A percentile compares a stretch with the other conserved stretches of the same genome.
Evolutionary conservation across 2,888 invertebrate species (phyloP).

Genomic region (Limnephilus auricula): DNA sequence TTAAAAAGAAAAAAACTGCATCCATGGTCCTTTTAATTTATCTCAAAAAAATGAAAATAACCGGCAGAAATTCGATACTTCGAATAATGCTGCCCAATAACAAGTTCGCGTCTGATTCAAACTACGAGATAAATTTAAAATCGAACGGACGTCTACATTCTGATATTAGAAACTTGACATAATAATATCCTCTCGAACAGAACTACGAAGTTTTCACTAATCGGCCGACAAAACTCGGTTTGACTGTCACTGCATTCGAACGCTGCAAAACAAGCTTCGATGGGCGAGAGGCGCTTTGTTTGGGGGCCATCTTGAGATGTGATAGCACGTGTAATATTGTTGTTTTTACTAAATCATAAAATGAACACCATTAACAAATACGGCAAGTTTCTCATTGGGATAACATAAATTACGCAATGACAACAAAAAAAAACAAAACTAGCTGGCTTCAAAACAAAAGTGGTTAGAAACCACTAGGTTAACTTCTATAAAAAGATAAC

Average conservation of each 20-base stretch:
- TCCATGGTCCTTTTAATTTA: no score
- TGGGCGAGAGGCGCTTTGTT: neutral
- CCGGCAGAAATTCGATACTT: neutral
- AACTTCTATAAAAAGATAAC: neutral
- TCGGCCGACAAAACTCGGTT: neutral
- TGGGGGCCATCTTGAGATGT: neutral
- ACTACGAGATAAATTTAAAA: neutral
- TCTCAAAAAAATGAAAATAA: no score
- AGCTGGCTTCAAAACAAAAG: neutral
- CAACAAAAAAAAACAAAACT: neutral
- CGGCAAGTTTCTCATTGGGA: neutral
- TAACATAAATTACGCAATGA: neutral
- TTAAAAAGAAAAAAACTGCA: neutral
- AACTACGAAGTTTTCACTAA: neutral
- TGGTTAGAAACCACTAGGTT: neutral
- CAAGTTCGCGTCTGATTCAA: neutral
- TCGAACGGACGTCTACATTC: neutral
- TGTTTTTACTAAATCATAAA: neutral
- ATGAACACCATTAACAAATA: neutral
- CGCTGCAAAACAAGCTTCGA: neutral
- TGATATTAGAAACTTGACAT: neutral
- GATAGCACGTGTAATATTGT: neutral
- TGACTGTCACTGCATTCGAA: neutral
- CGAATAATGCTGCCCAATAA: neutral
- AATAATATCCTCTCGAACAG: neutral